Base-by-base conservation (phyloP, 2,797 vertebrate genomes). In the Gallirallus australis region DNA sequence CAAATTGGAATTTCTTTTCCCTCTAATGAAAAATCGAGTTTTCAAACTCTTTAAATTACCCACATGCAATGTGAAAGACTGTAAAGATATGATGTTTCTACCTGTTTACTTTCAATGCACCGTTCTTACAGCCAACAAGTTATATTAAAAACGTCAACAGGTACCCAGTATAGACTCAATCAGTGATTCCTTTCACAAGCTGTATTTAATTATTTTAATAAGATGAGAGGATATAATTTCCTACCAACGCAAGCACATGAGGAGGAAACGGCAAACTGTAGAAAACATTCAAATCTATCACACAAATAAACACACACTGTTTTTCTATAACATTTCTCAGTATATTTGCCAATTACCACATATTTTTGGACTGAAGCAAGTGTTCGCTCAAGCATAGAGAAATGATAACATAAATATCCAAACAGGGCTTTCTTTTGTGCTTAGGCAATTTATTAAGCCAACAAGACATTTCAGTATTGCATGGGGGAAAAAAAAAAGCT, bases 1-100 rank as follows among this genome's bases (percentile, higher is more conserved):
- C 86, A 91, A 91, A 91, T 86, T 80, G 60, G 82, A 91, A 86
- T 63, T 78, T 86, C 72, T 94, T 94, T 72, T 64, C 50, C 50
- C 93, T 48, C 82, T 86, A 94, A 88, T 86, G 82, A 93, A 93
- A 95, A 71, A 9, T 76, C 78, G 57, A 40, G 45, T 48, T 93
- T 68, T 77, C 61, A 65, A 73, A 35, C 65, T 85, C 82, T 82
- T 87, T 69, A 78, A 68, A 82, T 95, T 61, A 66, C 75, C 31
- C 31, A 27, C 27, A 28, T 1, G 5, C 39, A 78, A 88, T 28
- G 47, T 63, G 59, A 84, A 86, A 69, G 61, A 23, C 59, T 79
- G 31, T 47, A 37, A 68, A 81, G 66, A 83, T 25, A 81, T 2
- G 4, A 1, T 35, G 33, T 28, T 85, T 71, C 37, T 84, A 71